These are phyloP conservation scores for Zoroaster sp. DNA, from an alignment of 53 echinoderm and acorn worm species.

Conservation along the genomic window DNA sequence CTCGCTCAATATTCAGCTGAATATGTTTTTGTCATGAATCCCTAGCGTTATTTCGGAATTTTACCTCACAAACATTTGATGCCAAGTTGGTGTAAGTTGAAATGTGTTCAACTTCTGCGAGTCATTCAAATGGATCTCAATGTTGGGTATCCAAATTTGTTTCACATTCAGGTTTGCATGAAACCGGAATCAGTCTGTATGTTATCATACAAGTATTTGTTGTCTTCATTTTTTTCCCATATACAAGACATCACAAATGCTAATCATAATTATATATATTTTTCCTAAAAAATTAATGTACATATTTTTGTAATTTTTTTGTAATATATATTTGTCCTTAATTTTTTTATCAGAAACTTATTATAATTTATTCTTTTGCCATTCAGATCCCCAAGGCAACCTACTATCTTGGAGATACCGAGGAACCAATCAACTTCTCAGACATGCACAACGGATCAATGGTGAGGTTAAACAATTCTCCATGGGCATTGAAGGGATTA, in stretches of 20 bases:
- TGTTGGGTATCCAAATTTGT: too few species aligned
- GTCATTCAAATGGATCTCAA: too few species aligned
- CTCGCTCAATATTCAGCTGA: not conserved
- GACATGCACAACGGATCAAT: conserved; percentile 40
- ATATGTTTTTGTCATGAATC: not conserved
- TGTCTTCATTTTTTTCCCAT: not conserved
- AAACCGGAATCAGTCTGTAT: not conserved
- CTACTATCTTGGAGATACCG: conserved; percentile 32
- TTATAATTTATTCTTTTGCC: not conserved
- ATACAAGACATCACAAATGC: not conserved
- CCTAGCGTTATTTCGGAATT: too few species aligned
- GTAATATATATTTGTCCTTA: not conserved
- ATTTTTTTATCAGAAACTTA: not conserved
- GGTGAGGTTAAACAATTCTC: not conserved
- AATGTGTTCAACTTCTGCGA: too few species aligned
- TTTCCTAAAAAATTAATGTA: not conserved
- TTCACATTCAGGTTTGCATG: too few species aligned
- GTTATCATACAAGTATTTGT: not conserved
- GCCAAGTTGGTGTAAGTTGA: not conserved
- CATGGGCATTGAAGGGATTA: not conserved
- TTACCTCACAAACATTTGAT: not conserved
- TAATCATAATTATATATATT: too few species aligned
- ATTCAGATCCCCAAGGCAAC: conserved; percentile 28
- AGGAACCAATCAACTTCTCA: conserved; percentile 51
- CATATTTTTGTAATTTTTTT: not conserved